Conservation (phyloP, 2,797 vertebrate genomes). For the Leucoraja ocellata region DNA sequence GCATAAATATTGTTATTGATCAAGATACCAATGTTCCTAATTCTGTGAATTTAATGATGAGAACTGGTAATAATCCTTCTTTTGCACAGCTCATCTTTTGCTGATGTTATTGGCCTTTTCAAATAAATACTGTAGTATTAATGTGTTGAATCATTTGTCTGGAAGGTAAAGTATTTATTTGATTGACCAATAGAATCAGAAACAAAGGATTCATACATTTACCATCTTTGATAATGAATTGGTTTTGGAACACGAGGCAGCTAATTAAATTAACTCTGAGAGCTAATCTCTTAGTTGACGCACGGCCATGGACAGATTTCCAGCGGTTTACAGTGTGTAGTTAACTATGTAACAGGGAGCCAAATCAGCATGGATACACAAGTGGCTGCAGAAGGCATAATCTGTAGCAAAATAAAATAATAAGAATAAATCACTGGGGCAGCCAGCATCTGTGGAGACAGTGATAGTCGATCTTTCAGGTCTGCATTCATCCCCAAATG, state of each 20-base stretch:
- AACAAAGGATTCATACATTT: not conserved
- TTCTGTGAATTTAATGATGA: not conserved
- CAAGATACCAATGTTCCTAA: not conserved
- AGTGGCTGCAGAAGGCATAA: too few species aligned
- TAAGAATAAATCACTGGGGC: too few species aligned
- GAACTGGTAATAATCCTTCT: not conserved
- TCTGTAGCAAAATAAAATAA: too few species aligned
- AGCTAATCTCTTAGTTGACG: not conserved
- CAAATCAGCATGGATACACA: not conserved
- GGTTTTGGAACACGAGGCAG: not conserved
- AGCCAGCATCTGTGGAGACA: too few species aligned
- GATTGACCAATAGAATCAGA: not conserved
- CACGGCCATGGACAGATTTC: not conserved
- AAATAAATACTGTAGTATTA: not conserved
- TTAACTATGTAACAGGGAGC: not conserved
- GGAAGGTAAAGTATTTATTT: slow-evolving; percentile 8
- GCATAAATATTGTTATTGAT: not conserved
- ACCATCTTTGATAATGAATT: not conserved
- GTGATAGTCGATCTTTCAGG: too few species aligned
- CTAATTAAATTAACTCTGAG: not conserved
- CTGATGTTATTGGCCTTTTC: not conserved
- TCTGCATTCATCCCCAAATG: too few species aligned
- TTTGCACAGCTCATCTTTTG: not conserved
- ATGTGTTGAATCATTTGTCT: not conserved
- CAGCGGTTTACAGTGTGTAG: not conserved